Evolutionary conservation across 2,888 invertebrate genomes (phyloP), one percentile per base, ranked within the genome.

Genomic region (Diarsia brunnea): DNA sequence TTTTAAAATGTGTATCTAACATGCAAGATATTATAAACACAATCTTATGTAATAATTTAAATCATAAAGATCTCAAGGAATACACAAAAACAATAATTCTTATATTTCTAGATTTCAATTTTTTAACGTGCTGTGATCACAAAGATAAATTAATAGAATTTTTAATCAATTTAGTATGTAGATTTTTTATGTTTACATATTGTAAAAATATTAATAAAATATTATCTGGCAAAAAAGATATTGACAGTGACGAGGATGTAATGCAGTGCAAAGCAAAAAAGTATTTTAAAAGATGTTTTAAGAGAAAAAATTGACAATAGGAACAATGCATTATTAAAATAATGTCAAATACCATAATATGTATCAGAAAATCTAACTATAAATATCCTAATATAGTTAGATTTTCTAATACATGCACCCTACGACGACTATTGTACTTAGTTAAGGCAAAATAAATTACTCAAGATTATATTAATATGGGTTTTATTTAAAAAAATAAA

Each of bases 121-220:
- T 58, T 58, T 4, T 58, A 16, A 58, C 58, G 7, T 58, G 58
- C 24, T 27, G 0, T 7, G 5, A 7, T 4, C 58, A 58, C 16
- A 58, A 58, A 58, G 58, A 58, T 58, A 58, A 27, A 27, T 58
- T 58, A 58, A 16, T 58, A 27, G 27, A 58, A 4, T 58, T 58
- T 58, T 58, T n/a, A n/a, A n/a, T n/a, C n/a, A n/a, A n/a, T n/a
- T n/a, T n/a, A n/a, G n/a, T n/a, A n/a, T n/a, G n/a, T 58, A 58
- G 58, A 58, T 55, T 27, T 58, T 58, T 58, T 58, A 11, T 58
- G 7, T 58, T 58, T 16, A 27, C 27, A 27, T 58, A 58, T 27
- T 58, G 58, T 58, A 58, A 58, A 58, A 58, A 58, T 58, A 27
- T 58, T 7, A 58, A 58, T 27, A 58, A 58, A 58, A 58, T 58